Conservation (phyloP, 1,140 invertebrate genomes). For the Ceratitis capitata region DNA sequence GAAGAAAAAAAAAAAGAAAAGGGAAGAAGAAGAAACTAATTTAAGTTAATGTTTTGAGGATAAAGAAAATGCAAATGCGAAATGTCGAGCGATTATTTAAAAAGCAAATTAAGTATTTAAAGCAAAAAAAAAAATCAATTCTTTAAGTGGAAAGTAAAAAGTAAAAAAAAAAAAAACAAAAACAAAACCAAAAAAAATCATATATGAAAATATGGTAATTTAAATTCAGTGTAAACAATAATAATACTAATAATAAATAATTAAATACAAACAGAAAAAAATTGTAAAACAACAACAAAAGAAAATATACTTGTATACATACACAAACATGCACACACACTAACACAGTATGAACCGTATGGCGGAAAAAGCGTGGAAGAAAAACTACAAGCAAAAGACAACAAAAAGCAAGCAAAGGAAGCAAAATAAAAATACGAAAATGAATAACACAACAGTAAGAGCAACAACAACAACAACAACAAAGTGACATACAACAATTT, state of each 20-base stretch:
- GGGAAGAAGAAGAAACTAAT: not conserved
- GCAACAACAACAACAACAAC: constrained; percentile 27
- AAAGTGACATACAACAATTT: constrained; percentile 36
- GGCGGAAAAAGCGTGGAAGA: not conserved
- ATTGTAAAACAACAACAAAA: constrained; percentile 32
- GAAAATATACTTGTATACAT: not conserved
- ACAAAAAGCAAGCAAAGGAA: constrained; percentile 14
- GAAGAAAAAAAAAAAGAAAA: too few relatives aligned
- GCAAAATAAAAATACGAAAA: too few relatives aligned
- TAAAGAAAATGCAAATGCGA: not conserved
- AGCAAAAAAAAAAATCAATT: not conserved
- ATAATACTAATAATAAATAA: too few relatives aligned
- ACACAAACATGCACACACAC: not conserved
- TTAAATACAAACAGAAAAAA: too few relatives aligned
- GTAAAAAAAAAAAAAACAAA: not conserved
- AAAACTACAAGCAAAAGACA: not conserved
- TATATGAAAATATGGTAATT: constrained; percentile 23
- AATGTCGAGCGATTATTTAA: not conserved
- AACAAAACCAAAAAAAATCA: not conserved
- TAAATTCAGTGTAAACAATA: constrained; percentile 36
- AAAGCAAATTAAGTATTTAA: constrained; percentile 17
- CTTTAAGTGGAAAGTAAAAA: not conserved
- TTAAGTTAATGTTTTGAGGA: constrained; percentile 3
- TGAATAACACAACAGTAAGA: not conserved
- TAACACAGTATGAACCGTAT: not conserved